Evolutionary conservation across 1,140 invertebrate species (phyloP).

Genomic region (Penaeus indicus): DNA sequence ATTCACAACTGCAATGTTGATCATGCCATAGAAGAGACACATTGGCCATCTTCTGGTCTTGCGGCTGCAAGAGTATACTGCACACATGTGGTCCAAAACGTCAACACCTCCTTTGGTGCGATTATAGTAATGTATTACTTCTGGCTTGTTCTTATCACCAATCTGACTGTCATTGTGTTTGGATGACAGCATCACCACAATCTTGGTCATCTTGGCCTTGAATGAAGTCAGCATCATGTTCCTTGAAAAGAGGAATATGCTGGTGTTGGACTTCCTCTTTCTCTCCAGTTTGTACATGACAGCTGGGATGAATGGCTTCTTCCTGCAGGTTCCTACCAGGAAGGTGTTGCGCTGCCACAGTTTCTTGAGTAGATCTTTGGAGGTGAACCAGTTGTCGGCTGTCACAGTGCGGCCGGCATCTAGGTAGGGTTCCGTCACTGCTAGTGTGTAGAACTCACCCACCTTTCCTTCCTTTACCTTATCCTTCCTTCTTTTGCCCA

Average conservation of each 20-base stretch:
- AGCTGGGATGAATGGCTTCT: too few relatives aligned
- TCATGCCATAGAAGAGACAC: too few relatives aligned
- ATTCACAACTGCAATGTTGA: too few relatives aligned
- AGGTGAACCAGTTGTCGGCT: conserved; percentile 18
- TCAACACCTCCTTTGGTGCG: conserved; percentile 14
- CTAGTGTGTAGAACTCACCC: not conserved
- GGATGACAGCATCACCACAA: not conserved
- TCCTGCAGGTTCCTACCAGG: too few relatives aligned
- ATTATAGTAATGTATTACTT: conserved; percentile 16
- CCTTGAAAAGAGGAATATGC: not conserved
- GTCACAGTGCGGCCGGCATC: not conserved
- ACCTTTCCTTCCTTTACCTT: not conserved
- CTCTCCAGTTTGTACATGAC: too few relatives aligned
- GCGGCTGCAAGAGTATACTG: conserved; percentile 2
- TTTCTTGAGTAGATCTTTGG: not conserved
- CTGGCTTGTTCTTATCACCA: conserved; percentile 8
- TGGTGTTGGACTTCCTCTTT: not conserved
- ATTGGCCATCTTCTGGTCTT: too few relatives aligned
- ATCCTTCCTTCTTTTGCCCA: too few relatives aligned
- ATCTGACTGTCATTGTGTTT: not conserved
- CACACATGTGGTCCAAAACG: conserved; percentile 23
- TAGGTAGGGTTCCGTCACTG: not conserved
- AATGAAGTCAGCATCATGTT: not conserved
- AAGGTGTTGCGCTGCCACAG: not conserved
- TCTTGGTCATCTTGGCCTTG: too few relatives aligned